Base-by-base conservation (phyloP, 1,140 invertebrate species). In the Camponotus floridanus region DNA sequence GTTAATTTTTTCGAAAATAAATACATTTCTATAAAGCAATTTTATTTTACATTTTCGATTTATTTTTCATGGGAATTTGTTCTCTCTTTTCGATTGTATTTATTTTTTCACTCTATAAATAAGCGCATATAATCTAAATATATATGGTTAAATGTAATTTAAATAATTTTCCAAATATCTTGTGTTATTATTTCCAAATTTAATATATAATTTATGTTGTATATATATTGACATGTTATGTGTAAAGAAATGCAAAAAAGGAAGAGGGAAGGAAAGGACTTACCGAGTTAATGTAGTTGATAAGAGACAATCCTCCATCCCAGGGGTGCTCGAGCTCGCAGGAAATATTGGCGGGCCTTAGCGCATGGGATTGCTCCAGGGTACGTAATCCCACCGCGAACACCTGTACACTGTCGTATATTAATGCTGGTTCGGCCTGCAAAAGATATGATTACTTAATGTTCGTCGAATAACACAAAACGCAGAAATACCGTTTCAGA, bases 211-310 rank as follows among this genome's bases (percentile, higher is more conserved):
- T 33, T 64, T 65, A 48, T 68, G 21, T 26, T n/a, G 31, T 13
- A 9, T 15, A 26, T 18, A 7, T 21, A 42, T n/a, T 9, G 18
- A 48, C 45, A 13, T 11, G 45, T 48, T 48, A 13, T 15, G 8
- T 45, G 26, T 45, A n/a, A n/a, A 39, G 13, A 80, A 57, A 55
- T 5, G 59, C 39, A 57, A 64, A 86, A 62, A 61, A 26, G 26
- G 26, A 26, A 26, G 26, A 26, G 26, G 26, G 39, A 45, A 15
- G 86, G 62, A 55, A 55, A 11, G 87, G 85, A 95, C 96, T 96
- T 94, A 97, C 97, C 88, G 97, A 96, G 94, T 97, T 97, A 88
- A 97, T 97, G 94, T 98, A 98, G 94, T 98, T 98, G 90, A 97
- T 97, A 61, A 98, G 96, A 86, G 97, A 97, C 59, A 97, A 96